Evolutionary conservation across 2,888 invertebrate species (phyloP).

Genomic region (Agapostemon virescens): DNA sequence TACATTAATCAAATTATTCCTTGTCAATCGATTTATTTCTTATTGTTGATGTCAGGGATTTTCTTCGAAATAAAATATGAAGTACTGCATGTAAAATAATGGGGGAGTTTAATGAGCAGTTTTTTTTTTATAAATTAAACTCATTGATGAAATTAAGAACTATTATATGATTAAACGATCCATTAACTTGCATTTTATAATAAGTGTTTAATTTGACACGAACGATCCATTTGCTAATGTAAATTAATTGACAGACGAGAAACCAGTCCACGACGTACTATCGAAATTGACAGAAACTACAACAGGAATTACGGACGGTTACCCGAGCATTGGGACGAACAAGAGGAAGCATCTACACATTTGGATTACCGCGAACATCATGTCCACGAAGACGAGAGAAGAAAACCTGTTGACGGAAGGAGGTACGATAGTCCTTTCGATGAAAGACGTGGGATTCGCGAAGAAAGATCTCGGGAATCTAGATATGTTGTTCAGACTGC

Average conservation of each 20-base stretch:
- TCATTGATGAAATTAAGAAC: too few relatives aligned
- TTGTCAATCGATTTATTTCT: neutral
- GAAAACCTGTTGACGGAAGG: slow-evolving; percentile 72
- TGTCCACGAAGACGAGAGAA: slow-evolving; percentile 74
- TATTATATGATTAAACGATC: too few relatives aligned
- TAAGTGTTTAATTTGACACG: neutral
- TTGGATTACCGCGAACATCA: slow-evolving; percentile 76
- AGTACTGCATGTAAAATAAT: too few relatives aligned
- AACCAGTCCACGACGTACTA: slow-evolving; percentile 71
- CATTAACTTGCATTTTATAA: neutral
- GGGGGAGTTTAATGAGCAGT: too few relatives aligned
- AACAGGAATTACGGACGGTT: slow-evolving; percentile 73
- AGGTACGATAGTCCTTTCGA: slow-evolving; percentile 81
- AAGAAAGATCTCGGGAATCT: slow-evolving; percentile 77
- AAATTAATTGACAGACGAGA: slow-evolving; percentile 75
- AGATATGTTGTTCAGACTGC: slow-evolving; percentile 71
- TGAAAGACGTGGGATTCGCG: slow-evolving; percentile 77
- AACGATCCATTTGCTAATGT: slow-evolving; percentile 64
- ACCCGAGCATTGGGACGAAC: slow-evolving; percentile 77
- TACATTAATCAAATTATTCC: slow-evolving; percentile 38
- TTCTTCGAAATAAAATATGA: neutral
- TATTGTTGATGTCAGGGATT: neutral
- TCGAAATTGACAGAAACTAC: slow-evolving; percentile 75
- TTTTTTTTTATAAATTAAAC: too few relatives aligned
- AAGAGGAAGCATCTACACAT: slow-evolving; percentile 72